Evolutionary conservation across 2,888 invertebrate genomes (phyloP), one percentile per base, ranked within the genome.

Genomic region (Megaustenia siamemsis): DNA sequence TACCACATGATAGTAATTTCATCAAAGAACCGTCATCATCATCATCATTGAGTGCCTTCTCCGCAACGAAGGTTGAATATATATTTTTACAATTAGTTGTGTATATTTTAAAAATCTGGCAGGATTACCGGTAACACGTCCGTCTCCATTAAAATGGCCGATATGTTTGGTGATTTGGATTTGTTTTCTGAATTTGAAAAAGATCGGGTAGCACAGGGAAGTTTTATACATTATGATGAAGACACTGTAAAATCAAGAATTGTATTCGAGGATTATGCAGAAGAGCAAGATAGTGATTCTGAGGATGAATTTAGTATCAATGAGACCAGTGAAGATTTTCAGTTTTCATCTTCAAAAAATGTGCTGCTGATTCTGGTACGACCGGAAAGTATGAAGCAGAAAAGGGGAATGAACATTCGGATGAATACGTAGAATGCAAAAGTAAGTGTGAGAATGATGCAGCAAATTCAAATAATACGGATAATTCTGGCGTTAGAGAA

Each of bases 111-210:
- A 35, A 60, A 77, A 77, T 38, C 77, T 77, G 77, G 77, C 77
- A 60, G 4, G 40, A 38, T 32, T 21, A 76, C 56, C 77, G 24
- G 56, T 77, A 60, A 56, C 77, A 60, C 77, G 56, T 77, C 56
- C 77, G 21, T 60, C 78, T 32, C 32, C 63, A 78, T 43, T 66
- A 82, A 82, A 76, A 90, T 90, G 91, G 90, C 90, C 85, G 90
- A 88, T 68, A 91, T 91, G 68, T 92, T 93, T 88, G 92, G 92
- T 10, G 91, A 92, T 88, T 89, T 91, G 24, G 88, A 88, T 45
- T 87, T 93, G 4, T 93, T 93, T 86, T 90, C 90, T 1, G 93
- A 92, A 87, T 93, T 93, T 88, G 92, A 93, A 40, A 91, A 90
- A 86, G 91, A 91, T 35, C 86, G 92, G 40, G 89, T 90, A 32